phyloP scores from a whole-genome alignment of 1,140 invertebrate species.

The Ips nitidus region DNA sequence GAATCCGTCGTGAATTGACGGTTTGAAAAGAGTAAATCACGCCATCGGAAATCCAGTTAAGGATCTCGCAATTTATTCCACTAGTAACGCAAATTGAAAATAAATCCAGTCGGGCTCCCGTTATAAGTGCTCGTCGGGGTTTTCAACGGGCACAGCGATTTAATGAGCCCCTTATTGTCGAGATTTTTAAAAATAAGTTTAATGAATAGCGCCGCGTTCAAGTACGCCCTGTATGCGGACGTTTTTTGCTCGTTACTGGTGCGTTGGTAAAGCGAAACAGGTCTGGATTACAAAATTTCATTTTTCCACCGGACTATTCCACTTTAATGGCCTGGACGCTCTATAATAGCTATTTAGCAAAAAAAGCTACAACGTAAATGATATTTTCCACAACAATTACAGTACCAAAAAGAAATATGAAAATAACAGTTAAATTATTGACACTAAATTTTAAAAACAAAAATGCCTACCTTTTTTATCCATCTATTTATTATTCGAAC shows the following conservation, averaged over 20 bases:
- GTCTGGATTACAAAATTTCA: background rate
- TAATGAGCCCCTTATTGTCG: constrained; percentile 30
- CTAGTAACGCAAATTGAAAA: constrained; percentile 16
- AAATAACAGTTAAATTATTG: no score
- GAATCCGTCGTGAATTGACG: background rate
- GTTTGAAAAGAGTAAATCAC: constrained; percentile 1
- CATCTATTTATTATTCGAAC: no score
- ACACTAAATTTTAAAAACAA: no score
- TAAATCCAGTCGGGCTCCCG: constrained; percentile 15
- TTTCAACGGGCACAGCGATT: constrained; percentile 18
- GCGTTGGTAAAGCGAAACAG: background rate
- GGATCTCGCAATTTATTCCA: constrained; percentile 4
- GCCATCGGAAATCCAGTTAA: constrained; percentile 4
- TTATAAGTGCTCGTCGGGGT: constrained; percentile 17
- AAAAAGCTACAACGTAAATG: no score
- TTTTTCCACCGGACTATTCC: no score
- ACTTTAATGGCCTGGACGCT: no score
- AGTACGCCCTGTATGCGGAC: constrained; percentile 23
- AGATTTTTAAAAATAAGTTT: constrained; percentile 25
- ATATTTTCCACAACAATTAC: no score
- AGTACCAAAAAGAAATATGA: no score
- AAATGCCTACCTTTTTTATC: no score
- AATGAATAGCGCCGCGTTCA: constrained; percentile 27
- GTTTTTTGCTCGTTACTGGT: constrained; percentile 25
- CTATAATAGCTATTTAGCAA: no score